Conservation (phyloP, 2,888 invertebrate genomes). For the Trissolcus japonicus region DNA sequence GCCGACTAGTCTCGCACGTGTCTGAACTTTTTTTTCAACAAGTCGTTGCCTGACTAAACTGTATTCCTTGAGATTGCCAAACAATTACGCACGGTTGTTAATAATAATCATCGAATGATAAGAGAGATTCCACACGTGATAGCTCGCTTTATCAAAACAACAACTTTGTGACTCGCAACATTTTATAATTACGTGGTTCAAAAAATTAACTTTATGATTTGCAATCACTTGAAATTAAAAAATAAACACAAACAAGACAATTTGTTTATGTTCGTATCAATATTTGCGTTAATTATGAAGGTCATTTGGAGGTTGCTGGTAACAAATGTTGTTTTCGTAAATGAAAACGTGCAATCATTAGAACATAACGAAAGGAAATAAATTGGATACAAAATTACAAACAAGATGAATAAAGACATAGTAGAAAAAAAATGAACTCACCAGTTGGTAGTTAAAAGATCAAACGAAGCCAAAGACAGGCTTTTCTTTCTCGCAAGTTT, state of each 20-base stretch:
- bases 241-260: neutral
- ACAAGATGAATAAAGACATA: constrained; percentile 8
- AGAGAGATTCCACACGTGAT: constrained; percentile 15
- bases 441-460: constrained; percentile 41
- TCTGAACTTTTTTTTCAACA: neutral
- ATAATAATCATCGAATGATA: constrained; percentile 17
- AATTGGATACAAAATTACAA: neutral
- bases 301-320: neutral
- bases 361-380: neutral
- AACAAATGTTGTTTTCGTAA: neutral
- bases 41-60: constrained; percentile 3
- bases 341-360: neutral
- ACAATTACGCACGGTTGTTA: constrained; percentile 11
- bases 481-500: constrained; percentile 41
- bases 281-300: neutral
- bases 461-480: constrained; percentile 48
- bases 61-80: constrained; percentile 2
- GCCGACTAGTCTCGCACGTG: constrained; percentile 6
- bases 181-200: no score
- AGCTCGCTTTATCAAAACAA: constrained; percentile 1
- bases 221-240: neutral
- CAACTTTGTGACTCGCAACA: neutral
- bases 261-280: neutral
- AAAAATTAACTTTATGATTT: constrained; percentile 2
- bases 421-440: constrained; percentile 42